phyloP scores from a whole-genome alignment of 1,140 invertebrate genomes.

The Ceratina calcarata region DNA sequence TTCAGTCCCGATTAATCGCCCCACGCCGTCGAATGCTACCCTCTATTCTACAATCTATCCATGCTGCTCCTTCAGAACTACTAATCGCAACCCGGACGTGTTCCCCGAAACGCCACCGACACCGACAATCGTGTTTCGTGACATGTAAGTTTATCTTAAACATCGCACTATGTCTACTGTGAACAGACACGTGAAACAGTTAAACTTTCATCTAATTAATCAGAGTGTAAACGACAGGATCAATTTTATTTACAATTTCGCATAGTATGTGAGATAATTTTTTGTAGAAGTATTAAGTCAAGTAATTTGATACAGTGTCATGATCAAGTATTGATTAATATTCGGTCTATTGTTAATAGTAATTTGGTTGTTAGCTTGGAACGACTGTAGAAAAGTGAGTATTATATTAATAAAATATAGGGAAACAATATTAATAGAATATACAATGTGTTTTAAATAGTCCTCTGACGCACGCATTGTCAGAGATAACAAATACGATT shows the following conservation, averaged over 20 bases:
- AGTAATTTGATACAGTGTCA: neutral
- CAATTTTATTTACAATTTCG: neutral
- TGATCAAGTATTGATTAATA: neutral
- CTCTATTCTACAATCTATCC: slow-evolving; percentile 63
- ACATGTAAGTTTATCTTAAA: neutral
- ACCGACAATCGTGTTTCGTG: neutral
- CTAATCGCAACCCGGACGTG: neutral
- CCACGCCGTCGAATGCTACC: slow-evolving; percentile 27
- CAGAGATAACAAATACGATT: neutral
- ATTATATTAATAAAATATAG: neutral
- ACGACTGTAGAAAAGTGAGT: slow-evolving; percentile 23
- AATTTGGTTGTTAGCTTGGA: neutral
- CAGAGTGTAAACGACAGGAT: neutral
- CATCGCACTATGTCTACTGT: slow-evolving; percentile 39
- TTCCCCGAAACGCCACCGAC: neutral
- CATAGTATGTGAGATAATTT: neutral
- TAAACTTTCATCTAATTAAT: neutral
- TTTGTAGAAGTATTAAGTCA: neutral
- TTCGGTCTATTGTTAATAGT: no score
- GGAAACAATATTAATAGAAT: neutral
- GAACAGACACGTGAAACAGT: neutral
- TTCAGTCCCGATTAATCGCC: slow-evolving; percentile 18
- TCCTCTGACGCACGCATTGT: neutral
- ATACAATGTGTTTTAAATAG: slow-evolving; percentile 1
- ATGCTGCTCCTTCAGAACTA: slow-evolving; percentile 66